Evolutionary conservation across 2,113 vertebrate genomes (phyloP), one percentile per base, ranked within the genome.

Genomic region (Leuciscus idus): DNA sequence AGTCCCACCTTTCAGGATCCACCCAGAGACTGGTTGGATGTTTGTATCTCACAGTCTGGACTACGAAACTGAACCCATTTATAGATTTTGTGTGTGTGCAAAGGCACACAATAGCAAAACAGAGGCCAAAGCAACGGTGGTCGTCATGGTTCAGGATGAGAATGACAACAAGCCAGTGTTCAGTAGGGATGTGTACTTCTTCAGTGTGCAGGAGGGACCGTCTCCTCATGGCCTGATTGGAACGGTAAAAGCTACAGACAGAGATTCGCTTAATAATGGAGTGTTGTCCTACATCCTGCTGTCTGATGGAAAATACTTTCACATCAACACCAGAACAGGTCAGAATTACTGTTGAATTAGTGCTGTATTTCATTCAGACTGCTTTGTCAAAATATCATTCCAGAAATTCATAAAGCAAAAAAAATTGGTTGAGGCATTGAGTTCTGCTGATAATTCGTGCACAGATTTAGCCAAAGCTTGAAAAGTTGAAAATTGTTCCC

Each of bases 291-390:
- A 96, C 92, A 96, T 97, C 89, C 95, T 99, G 84, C 89, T 98
- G 85, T 97, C 97, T 2, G 97, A 96, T 86, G 97, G 94, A 85
- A 97, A 96, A 81, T 95, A 96, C 93, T 99, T 99, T 92, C 96
- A 94, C 87, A 96, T 99, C 6, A 97, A 98, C 88, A 86, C 96
- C n/a, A 96, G 96, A 90, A 98, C 98, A 95, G 98, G 97, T 99
- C 6, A 39, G 57, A 84, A 70, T 52, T 70, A 28, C 46, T 68
- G 15, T 50, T 0, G 30, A 30, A 46, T 81, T 46, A n/a, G 11
- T 46, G 23, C 4, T 61, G 2, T 43, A 23, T 81, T 46, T 61
- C 26, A 30, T 23, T 11, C 30, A 36, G 0, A 52, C 28, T 77
- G 6, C 11, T 77, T 52, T 55, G 11, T 77, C 6, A 48, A 75